A percentile compares a stretch with the other conserved stretches of the same genome.
Evolutionary conservation across 1,140 invertebrate genomes (phyloP).

Genomic region (Caenorhabditis latens): DNA sequence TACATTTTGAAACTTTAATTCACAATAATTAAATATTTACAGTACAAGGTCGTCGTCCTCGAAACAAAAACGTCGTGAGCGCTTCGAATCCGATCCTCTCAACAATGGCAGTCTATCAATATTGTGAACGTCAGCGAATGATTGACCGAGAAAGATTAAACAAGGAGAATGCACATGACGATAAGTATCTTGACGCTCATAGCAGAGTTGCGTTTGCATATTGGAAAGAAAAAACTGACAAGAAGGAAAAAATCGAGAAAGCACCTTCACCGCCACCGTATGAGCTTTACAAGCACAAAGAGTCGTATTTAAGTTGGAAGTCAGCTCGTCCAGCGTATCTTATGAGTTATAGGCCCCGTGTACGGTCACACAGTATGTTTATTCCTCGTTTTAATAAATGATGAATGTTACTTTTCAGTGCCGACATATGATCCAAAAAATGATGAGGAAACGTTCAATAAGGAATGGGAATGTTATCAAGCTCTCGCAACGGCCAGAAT

Average conservation of each 20-base stretch:
- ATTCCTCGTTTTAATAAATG: too few species aligned
- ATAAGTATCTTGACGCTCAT: neutral
- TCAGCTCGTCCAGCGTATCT: too few species aligned
- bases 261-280: neutral
- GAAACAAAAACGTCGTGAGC: constrained; percentile 4
- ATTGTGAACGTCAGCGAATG: neutral
- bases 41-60: constrained; percentile 1
- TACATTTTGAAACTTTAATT: neutral
- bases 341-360: too few species aligned
- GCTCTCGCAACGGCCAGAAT: neutral
- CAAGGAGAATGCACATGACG: neutral
- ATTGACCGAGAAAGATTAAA: neutral
- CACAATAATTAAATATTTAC: neutral
- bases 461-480: neutral
- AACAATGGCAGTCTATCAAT: constrained; percentile 1
- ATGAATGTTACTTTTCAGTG: too few species aligned
- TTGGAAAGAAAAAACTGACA: neutral
- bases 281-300: too few species aligned
- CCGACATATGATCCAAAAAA: too few species aligned
- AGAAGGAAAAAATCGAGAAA: neutral
- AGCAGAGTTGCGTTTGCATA: too few species aligned
- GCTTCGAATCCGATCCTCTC: neutral
- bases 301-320: too few species aligned
- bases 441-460: neutral
- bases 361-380: too few species aligned